These are phyloP conservation scores for Microdon myrmicae DNA, from an alignment of 2,888 invertebrate genomes.

Conservation along the genomic window DNA sequence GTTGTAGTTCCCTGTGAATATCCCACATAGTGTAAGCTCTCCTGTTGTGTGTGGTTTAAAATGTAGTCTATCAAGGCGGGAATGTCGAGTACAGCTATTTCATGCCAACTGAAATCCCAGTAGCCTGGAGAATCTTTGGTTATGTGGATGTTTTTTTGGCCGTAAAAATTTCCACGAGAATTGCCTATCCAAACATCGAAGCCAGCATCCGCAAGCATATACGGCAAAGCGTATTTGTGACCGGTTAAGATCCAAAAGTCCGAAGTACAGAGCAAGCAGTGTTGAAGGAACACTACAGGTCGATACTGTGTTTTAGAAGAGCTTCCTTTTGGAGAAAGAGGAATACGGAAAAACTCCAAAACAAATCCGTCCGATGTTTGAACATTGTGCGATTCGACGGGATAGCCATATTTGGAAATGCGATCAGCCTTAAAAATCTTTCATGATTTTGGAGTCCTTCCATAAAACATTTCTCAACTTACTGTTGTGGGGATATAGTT, in stretches of 20 bases:
- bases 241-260: conserved; percentile 81
- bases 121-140: too few relatives aligned
- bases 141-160: too few relatives aligned
- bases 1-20: conserved; percentile 89
- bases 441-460: too few relatives aligned
- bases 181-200: conserved; percentile 84
- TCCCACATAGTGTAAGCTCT: conserved; percentile 74
- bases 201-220: conserved; percentile 70
- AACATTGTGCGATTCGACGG: conserved; percentile 75
- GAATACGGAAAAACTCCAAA: conserved; percentile 81
- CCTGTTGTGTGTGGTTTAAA: conserved; percentile 39
- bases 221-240: conserved; percentile 70
- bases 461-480: too few relatives aligned
- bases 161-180: too few relatives aligned
- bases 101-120: conserved; percentile 76
- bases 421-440: conserved; percentile 11
- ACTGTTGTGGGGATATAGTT: too few relatives aligned
- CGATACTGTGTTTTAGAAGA: conserved; percentile 66
- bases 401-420: conserved; percentile 65
- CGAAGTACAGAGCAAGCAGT: conserved; percentile 82
- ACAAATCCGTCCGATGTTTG: conserved; percentile 85
- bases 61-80: conserved; percentile 83
- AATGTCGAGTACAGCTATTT: conserved; percentile 84
- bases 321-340: conserved; percentile 60
- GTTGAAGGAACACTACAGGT: conserved; percentile 73